phyloP scores from a whole-genome alignment of 2,797 vertebrate genomes.

The Gadopsis bispinosus region DNA sequence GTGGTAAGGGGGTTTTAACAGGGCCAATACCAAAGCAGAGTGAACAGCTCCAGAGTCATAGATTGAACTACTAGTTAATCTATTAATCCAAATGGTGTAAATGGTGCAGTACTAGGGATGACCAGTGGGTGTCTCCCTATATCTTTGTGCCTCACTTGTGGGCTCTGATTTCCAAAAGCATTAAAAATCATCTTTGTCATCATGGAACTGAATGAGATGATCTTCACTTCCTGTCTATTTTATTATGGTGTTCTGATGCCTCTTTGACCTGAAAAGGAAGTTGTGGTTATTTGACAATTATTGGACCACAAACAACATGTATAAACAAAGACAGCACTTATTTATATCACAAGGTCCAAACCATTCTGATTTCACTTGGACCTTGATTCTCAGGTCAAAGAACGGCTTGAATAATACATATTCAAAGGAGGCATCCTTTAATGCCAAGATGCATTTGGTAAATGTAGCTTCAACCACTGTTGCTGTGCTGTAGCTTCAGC shows the following conservation, averaged over 20 bases:
- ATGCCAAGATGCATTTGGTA: slow-evolving; percentile 49
- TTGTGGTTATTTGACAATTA: neutral
- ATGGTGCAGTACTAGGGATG: slow-evolving; percentile 48
- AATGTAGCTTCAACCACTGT: slow-evolving; percentile 38
- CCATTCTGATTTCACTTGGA: neutral
- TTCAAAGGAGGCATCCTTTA: slow-evolving; percentile 22
- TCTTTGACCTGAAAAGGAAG: slow-evolving; percentile 49
- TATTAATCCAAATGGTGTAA: slow-evolving; percentile 43
- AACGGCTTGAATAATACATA: slow-evolving; percentile 19
- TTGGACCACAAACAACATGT: neutral
- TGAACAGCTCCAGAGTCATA: slow-evolving; percentile 51
- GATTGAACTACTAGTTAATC: slow-evolving; percentile 56
- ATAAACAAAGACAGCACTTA: neutral
- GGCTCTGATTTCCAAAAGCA: slow-evolving; percentile 57
- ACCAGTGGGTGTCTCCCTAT: slow-evolving; percentile 63
- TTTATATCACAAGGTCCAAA: neutral
- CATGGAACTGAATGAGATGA: slow-evolving; percentile 20
- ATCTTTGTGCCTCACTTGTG: slow-evolving; percentile 36
- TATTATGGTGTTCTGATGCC: slow-evolving; percentile 25
- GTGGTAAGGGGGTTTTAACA: slow-evolving; percentile 57
- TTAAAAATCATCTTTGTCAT: slow-evolving; percentile 42
- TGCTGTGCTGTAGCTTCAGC: slow-evolving; percentile 51
- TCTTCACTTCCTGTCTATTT: slow-evolving; percentile 1
- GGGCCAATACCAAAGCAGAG: slow-evolving; percentile 41
- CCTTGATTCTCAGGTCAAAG: slow-evolving; percentile 32